Evolutionary conservation across 1,140 invertebrate genomes (phyloP).

Genomic region (Aphelinus atriplicis): DNA sequence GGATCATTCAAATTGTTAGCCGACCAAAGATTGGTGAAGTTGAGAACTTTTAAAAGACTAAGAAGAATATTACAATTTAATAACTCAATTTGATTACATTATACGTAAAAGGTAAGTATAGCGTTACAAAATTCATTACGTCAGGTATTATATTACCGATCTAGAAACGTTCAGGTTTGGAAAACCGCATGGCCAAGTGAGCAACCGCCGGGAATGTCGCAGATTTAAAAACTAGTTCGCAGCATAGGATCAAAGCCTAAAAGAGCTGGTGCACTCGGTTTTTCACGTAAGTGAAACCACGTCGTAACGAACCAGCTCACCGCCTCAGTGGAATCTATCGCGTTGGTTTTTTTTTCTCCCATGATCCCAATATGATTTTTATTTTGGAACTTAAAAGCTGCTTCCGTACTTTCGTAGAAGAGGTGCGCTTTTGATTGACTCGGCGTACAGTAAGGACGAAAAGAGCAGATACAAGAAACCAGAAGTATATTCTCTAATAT

Average conservation of each 20-base stretch:
- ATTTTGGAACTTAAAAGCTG: slow-evolving; percentile 44
- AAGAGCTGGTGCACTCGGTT: background rate
- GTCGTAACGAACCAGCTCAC: slow-evolving; percentile 40
- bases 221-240: slow-evolving; percentile 25
- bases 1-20: too few species aligned
- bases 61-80: too few species aligned
- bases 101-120: background rate
- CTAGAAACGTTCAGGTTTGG: background rate
- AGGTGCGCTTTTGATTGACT: too few species aligned
- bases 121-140: slow-evolving; percentile 25
- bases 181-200: background rate
- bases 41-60: too few species aligned
- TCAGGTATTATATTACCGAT: slow-evolving; percentile 1
- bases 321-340: slow-evolving; percentile 22
- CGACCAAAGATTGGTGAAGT: too few species aligned
- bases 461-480: background rate
- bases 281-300: slow-evolving; percentile 2
- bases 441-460: too few species aligned
- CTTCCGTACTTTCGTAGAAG: slow-evolving; percentile 25
- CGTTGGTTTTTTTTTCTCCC: slow-evolving; percentile 44
- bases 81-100: too few species aligned
- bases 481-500: background rate
- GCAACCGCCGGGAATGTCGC: background rate
- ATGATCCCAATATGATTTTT: slow-evolving; percentile 14
- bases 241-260: background rate